These are phyloP conservation scores for Ammodytes dubius DNA, from an alignment of 2,113 vertebrate species.

Conservation along the genomic window DNA sequence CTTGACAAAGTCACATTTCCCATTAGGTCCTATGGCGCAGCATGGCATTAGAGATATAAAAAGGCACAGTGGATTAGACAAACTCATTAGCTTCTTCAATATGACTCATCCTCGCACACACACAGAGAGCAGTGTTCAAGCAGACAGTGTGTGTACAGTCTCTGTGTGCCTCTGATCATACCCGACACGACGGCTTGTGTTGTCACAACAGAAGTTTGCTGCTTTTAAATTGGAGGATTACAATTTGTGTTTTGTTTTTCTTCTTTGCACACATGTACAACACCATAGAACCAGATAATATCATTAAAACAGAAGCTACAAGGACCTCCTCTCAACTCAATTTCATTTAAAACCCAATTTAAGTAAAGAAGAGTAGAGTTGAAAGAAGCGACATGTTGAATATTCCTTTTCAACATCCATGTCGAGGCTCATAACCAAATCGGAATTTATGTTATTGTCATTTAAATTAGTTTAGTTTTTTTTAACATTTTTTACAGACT, in stretches of 20 bases:
- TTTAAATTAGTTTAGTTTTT: background rate
- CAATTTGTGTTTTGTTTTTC: background rate
- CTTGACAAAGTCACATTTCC: constrained; percentile 34
- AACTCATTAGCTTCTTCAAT: constrained; percentile 41
- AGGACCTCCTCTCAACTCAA: no score
- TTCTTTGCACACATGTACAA: background rate
- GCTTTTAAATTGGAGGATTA: background rate
- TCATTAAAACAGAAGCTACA: no score
- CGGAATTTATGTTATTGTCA: background rate
- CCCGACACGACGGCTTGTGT: background rate
- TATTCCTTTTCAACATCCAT: background rate
- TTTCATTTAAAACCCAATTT: no score
- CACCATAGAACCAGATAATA: background rate
- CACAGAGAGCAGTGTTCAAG: constrained; percentile 1
- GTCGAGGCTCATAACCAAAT: no score
- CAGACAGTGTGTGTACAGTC: background rate
- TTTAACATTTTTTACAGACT: no score
- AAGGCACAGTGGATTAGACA: constrained; percentile 41
- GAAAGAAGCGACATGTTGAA: background rate
- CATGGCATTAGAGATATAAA: constrained; percentile 31
- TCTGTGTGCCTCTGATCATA: constrained; percentile 3
- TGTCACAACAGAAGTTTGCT: background rate
- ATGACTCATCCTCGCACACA: constrained; percentile 35
- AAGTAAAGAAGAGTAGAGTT: no score
- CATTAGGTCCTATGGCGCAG: constrained; percentile 25